Evolutionary conservation across 2,888 invertebrate species (phyloP), one percentile per base, ranked within the genome.

Genomic region (Deilephila porcellus): DNA sequence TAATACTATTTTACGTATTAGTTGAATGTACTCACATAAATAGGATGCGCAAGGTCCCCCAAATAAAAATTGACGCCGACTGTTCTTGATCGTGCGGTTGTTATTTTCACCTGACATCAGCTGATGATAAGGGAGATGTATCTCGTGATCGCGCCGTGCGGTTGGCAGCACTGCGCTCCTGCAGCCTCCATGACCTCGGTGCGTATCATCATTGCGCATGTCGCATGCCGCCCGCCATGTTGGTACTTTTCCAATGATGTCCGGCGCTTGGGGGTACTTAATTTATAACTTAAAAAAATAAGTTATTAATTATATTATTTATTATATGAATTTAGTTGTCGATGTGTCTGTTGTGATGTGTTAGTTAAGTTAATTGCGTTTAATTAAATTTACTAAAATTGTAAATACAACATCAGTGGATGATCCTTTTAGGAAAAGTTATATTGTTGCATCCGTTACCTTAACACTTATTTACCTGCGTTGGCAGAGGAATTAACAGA

Each of bases 111-210:
- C 78, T 81, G 79, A 83, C 86, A 91, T 92, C 92, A 92, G 91
- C 93, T 91, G 93, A 91, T 92, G 91, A 93, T 93, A 93, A 93
- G 88, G 90, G 90, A 90, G 91, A 91, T 87, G 91, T 87, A 93
- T 92, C 94, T 93, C 94, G 94, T 94, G 94, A 93, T 92, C 84
- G 80, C 79, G 80, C 80, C 83, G 89, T 81, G 67, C 83, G 80
- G 93, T 93, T 94, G 94, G 93, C 81, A 92, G 87, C 86, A 88
- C 82, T 91, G 93, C 62, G 81, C 85, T 86, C 89, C 91, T 77
- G 87, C 93, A 93, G 92, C 93, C 93, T 93, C 91, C 86, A 77
- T 82, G 86, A 76, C 87, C 87, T 86, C 64, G 67, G 59, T 83
- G 82, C 77, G 77, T 76, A 85, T 84, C 86, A 86, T 86, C 85